Percentiles rank a stretch among this genome's conserved stretches.
These are phyloP conservation scores for Arctopsyche grandis DNA, from an alignment of 1,140 invertebrate species.

Conservation along the genomic window DNA sequence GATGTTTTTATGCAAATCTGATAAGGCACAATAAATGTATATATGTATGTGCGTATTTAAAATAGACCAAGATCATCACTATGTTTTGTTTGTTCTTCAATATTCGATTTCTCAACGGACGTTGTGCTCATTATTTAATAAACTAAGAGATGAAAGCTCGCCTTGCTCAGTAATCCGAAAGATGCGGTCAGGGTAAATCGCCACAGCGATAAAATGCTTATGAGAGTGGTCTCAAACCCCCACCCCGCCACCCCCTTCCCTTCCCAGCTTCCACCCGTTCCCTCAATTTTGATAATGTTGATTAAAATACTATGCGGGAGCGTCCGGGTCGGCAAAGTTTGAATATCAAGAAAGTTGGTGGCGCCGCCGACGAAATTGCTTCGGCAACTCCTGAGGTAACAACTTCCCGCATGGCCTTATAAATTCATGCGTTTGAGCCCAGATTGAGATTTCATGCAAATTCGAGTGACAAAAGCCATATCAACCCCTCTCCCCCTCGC, in stretches of 20 bases:
- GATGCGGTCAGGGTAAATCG: conserved; percentile 20
- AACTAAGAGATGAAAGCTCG: conserved; percentile 1
- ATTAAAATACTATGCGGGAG: conserved; percentile 42
- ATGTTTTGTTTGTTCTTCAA: too few relatives aligned
- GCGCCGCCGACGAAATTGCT: conserved; percentile 37
- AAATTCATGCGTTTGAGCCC: conserved; percentile 36
- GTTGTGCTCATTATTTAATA: too few relatives aligned
- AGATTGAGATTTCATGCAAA: conserved; percentile 42
- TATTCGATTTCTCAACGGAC: too few relatives aligned
- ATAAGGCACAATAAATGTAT: too few relatives aligned
- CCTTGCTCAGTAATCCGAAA: background rate
- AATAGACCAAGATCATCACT: too few relatives aligned
- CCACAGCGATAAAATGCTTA: conserved; percentile 41
- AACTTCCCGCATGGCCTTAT: conserved; percentile 41
- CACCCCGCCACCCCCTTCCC: too few relatives aligned
- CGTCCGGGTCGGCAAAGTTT: conserved; percentile 34
- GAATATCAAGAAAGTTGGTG: conserved; percentile 44
- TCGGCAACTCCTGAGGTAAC: conserved; percentile 37
- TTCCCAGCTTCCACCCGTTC: background rate
- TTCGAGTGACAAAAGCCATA: conserved; percentile 7
- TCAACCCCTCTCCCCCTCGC: background rate
- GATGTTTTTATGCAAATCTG: too few relatives aligned
- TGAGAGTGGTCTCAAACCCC: conserved; percentile 4
- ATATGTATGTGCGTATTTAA: too few relatives aligned
- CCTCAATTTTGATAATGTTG: conserved; percentile 46